phyloP scores from a whole-genome alignment of 2,113 vertebrate genomes.

The Ochotona princeps region DNA sequence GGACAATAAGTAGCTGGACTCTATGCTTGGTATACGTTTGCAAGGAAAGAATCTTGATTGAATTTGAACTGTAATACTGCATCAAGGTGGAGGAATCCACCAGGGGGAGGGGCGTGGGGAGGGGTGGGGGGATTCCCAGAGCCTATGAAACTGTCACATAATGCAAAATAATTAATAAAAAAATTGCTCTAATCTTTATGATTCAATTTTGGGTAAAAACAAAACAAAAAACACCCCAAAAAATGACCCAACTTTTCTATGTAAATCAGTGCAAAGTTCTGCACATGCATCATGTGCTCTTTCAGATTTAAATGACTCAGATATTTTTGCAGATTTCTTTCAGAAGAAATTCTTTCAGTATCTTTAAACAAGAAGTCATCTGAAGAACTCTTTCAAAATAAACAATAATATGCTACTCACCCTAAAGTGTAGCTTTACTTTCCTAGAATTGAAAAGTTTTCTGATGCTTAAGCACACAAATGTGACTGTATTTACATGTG shows the following conservation, averaged over 20 bases:
- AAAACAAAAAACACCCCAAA: neutral
- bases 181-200: neutral
- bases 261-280: neutral
- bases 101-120: too few species aligned
- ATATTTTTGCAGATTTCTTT: constrained; percentile 45
- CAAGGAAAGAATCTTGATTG: too few species aligned
- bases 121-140: too few species aligned
- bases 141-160: too few species aligned
- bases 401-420: constrained; percentile 65
- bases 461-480: constrained; percentile 77
- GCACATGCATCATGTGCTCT: neutral
- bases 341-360: constrained; percentile 58
- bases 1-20: too few species aligned
- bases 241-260: neutral
- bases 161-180: too few species aligned
- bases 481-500: constrained; percentile 82
- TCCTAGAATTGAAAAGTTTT: constrained; percentile 76
- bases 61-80: too few species aligned
- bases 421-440: constrained; percentile 57
- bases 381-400: constrained; percentile 61
- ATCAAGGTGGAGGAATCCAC: too few species aligned
- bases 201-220: constrained; percentile 17
- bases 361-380: constrained; percentile 55
- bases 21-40: too few species aligned
- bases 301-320: constrained; percentile 44